Conservation (phyloP, 2,888 invertebrate genomes). For the Mellilla xanthometata region DNA sequence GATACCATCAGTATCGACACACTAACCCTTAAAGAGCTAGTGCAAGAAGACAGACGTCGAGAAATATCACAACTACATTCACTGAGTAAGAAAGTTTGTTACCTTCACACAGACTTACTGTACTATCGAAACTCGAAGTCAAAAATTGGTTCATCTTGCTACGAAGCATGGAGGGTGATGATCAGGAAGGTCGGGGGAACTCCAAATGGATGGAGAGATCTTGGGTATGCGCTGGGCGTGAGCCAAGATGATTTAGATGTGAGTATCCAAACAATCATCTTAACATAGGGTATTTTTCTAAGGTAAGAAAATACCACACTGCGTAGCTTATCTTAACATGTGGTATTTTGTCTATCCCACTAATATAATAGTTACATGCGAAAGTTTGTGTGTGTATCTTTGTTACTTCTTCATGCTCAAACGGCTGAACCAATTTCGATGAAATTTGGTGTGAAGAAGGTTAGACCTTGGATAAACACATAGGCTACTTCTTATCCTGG, state of each 20-base stretch:
- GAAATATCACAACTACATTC: slow-evolving; percentile 60
- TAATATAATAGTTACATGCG: too few species aligned
- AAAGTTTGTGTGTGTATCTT: too few species aligned
- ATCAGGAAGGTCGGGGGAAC: slow-evolving; percentile 68
- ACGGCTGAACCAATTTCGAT: too few species aligned
- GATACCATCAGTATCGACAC: slow-evolving; percentile 70
- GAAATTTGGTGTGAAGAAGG: too few species aligned
- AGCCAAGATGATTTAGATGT: slow-evolving; percentile 68
- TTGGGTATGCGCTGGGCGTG: slow-evolving; percentile 62
- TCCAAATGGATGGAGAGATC: slow-evolving; percentile 65
- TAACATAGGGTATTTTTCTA: too few species aligned
- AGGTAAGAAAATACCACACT: not conserved
- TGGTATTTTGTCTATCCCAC: too few species aligned
- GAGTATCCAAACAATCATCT: slow-evolving; percentile 31
- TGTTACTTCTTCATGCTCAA: too few species aligned
- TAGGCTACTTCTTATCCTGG: too few species aligned
- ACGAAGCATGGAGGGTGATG: slow-evolving; percentile 65
- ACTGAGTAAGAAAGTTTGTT: slow-evolving; percentile 65
- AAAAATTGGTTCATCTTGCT: slow-evolving; percentile 60
- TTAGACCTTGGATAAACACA: too few species aligned
- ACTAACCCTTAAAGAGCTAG: slow-evolving; percentile 57
- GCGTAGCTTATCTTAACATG: too few species aligned
- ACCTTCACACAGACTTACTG: slow-evolving; percentile 63
- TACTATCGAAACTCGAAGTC: slow-evolving; percentile 68
- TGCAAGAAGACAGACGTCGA: slow-evolving; percentile 56